phyloP scores from a whole-genome alignment of 2,888 invertebrate species.

The Epinotia ramella region DNA sequence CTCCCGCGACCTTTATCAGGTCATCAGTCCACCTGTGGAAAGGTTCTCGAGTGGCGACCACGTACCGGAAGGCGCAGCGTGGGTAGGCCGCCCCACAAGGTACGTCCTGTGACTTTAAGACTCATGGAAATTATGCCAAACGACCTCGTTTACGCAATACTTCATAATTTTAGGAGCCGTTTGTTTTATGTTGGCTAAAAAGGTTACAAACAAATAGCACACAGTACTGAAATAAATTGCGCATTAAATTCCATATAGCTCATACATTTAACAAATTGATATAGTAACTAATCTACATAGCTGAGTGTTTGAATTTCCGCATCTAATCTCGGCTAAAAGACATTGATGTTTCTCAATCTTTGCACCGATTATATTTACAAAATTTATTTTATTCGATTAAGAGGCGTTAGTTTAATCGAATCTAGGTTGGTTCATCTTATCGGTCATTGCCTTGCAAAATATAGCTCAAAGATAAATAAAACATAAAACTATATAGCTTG shows the following conservation, averaged over 20 bases:
- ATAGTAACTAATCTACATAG: conserved; percentile 16
- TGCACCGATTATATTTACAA: conserved; percentile 1
- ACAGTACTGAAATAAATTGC: neutral
- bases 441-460: neutral
- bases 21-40: no score
- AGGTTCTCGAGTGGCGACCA: no score
- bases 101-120: no score
- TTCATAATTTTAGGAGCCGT: no score
- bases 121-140: no score
- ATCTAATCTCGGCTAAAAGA: conserved; percentile 19
- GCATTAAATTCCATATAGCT: neutral
- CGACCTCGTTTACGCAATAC: no score
- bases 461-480: neutral
- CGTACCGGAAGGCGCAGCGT: no score
- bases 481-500: no score
- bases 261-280: neutral
- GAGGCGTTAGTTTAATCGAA: neutral
- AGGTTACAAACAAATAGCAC: neutral
- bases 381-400: neutral
- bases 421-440: neutral
- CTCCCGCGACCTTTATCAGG: no score
- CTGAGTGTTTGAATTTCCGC: conserved; percentile 6
- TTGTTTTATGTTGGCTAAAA: neutral
- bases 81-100: no score
- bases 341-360: neutral